Conservation (phyloP, 2,888 invertebrate species). For the Aleiodes alternator region DNA sequence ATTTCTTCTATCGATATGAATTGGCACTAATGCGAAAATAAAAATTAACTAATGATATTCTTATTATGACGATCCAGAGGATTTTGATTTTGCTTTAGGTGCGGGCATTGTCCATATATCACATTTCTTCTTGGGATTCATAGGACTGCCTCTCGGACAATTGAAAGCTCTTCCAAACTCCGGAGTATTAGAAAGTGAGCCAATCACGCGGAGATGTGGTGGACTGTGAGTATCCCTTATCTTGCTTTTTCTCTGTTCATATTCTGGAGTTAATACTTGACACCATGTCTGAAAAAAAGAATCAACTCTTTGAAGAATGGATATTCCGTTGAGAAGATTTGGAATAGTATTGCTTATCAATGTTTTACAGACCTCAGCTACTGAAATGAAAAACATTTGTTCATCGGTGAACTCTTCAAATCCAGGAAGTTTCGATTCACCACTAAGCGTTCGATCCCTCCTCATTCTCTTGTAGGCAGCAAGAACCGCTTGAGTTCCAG, state of each 20-base stretch:
- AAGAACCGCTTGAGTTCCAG: slow-evolving; percentile 86
- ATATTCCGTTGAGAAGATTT: no score
- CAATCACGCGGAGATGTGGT: neutral
- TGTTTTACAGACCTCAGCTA: slow-evolving; percentile 27
- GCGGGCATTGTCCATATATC: neutral
- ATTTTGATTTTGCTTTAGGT: no score
- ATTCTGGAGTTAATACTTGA: no score
- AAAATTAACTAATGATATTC: no score
- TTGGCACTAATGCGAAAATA: no score
- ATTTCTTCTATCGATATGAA: no score
- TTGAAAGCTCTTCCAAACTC: slow-evolving; percentile 18
- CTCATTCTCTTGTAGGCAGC: slow-evolving; percentile 36
- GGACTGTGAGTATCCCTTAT: slow-evolving; percentile 1
- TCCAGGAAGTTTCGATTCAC: slow-evolving; percentile 78
- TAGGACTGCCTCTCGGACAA: slow-evolving; percentile 5
- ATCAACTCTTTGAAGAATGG: no score
- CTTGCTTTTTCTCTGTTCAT: no score
- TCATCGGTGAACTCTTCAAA: slow-evolving; percentile 80
- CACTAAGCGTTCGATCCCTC: slow-evolving; percentile 47
- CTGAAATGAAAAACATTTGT: slow-evolving; percentile 75
- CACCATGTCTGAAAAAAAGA: no score
- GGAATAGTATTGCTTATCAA: no score
- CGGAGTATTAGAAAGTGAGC: neutral
- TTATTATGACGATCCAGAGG: no score
- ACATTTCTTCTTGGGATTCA: neutral